Conservation (phyloP, 2,888 invertebrate species). For the Hydrotaea cyrtoneurina region DNA sequence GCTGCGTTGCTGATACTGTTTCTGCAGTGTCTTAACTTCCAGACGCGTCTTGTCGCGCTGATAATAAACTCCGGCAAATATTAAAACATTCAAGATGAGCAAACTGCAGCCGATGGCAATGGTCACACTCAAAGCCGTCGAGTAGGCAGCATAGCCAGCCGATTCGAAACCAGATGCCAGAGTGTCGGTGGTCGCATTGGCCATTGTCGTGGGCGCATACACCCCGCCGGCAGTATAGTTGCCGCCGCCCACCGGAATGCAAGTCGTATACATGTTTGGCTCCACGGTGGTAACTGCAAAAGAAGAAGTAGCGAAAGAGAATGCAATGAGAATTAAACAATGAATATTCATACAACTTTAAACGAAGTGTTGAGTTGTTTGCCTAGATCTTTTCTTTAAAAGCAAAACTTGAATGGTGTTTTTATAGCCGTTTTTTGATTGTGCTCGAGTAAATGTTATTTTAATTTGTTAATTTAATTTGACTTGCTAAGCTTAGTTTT, state of each 20-base stretch:
- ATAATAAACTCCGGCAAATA: slow-evolving; percentile 97
- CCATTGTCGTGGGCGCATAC: slow-evolving; percentile 82
- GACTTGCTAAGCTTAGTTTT: slow-evolving; percentile 19
- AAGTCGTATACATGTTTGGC: slow-evolving; percentile 82
- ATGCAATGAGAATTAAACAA: slow-evolving; percentile 43
- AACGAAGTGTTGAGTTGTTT: slow-evolving; percentile 13
- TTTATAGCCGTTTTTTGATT: slow-evolving; percentile 3
- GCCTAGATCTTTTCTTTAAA: not conserved
- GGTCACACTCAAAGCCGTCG: slow-evolving; percentile 94
- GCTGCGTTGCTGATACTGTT: slow-evolving; percentile 89
- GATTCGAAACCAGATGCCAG: slow-evolving; percentile 89
- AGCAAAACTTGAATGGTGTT: not conserved
- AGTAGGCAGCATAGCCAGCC: slow-evolving; percentile 94
- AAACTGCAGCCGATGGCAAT: slow-evolving; percentile 97
- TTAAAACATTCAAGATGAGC: slow-evolving; percentile 93
- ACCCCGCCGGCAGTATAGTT: slow-evolving; percentile 74
- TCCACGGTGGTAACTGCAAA: slow-evolving; percentile 80
- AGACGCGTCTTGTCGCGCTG: slow-evolving; percentile 92
- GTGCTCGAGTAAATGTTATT: not conserved
- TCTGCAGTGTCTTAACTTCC: slow-evolving; percentile 82
- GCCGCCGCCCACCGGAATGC: slow-evolving; percentile 81
- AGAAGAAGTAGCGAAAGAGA: slow-evolving; percentile 52
- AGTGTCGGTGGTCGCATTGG: slow-evolving; percentile 88
- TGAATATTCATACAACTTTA: slow-evolving; percentile 23
- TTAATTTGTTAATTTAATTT: slow-evolving; percentile 49